Evolutionary conservation across 2,113 vertebrate species (phyloP), one percentile per base, ranked within the genome.

Genomic region (Calyptommatus sinebrachiatus): DNA sequence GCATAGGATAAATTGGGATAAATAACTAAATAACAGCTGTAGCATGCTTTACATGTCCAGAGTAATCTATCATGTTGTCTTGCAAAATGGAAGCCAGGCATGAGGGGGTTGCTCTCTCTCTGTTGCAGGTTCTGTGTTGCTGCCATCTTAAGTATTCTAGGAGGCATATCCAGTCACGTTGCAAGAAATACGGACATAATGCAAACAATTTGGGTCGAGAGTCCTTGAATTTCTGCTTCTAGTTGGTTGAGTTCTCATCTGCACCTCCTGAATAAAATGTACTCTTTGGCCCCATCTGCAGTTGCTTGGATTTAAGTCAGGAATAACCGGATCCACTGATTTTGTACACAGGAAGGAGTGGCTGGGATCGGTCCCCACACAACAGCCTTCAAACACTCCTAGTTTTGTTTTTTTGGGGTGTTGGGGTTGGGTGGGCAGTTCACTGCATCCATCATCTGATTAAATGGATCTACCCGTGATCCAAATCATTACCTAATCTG

Each of bases 11-110:
- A 24, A 9, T 28, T 41, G 53, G 26, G 1, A 46, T 70, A 1
- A 28, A 35, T 73, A 29, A 65, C 35, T 70, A 1, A 28, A 35
- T 71, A 29, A 65, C 89, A 89, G 73, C 91, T 93, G 89, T 57
- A 83, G 68, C 5, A 0, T 68, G 63, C 63, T 29, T 57, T 45
- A 46, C 5, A 0, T 83, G 82, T 76, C 81, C 28, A 14, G 41
- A 35, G 21, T 45, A 70, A 50, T n/a, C 41, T 2, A 70, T 69
- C 10, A 0, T 29, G 48, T 46, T 35, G 45, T 45, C 0, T 82
- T 68, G 78, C 82, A 83, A 83, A 84, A 50, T 65, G 28, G 70
- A 80, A 53, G 3, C 24, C n/a, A 14, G 28, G 14, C 62, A 5
- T 41, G 14, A 41, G 22, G 18, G 71, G 18, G 14, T 5, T 80